These are phyloP conservation scores for Bryconaethiops microstoma DNA, from an alignment of 2,797 vertebrate genomes.

Conservation along the genomic window DNA sequence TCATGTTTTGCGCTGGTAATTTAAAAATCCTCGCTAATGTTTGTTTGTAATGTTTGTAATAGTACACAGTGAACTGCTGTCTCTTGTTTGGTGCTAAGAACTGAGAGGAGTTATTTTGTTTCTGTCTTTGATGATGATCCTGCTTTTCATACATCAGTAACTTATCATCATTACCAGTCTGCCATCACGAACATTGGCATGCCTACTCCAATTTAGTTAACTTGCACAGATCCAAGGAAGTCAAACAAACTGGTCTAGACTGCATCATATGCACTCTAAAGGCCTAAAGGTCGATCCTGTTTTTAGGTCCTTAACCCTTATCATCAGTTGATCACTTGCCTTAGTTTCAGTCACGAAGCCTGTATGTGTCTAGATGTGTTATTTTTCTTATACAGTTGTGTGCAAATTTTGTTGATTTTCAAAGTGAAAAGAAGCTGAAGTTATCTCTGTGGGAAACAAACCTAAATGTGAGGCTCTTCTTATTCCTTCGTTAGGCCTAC, in stretches of 20 bases:
- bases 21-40: not conserved
- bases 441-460: too few relatives aligned
- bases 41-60: not conserved
- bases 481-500: too few relatives aligned
- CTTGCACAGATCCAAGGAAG: too few relatives aligned
- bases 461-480: too few relatives aligned
- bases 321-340: not conserved
- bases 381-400: too few relatives aligned
- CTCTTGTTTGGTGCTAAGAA: not conserved
- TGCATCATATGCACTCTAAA: not conserved
- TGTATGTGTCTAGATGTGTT: not conserved
- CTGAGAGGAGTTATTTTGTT: not conserved
- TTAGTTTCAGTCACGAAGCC: not conserved
- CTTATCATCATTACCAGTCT: not conserved
- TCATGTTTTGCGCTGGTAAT: not conserved
- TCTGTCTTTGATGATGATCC: not conserved
- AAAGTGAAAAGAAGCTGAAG: too few relatives aligned
- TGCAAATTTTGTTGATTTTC: too few relatives aligned
- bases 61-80: not conserved
- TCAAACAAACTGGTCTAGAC: too few relatives aligned
- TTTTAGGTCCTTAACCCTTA: not conserved
- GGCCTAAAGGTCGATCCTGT: not conserved
- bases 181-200: not conserved
- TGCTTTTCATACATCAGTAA: slow-evolving; percentile 13
- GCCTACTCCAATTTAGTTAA: too few relatives aligned